phyloP scores from a whole-genome alignment of 2,888 invertebrate genomes.

The Athalia rosae region DNA sequence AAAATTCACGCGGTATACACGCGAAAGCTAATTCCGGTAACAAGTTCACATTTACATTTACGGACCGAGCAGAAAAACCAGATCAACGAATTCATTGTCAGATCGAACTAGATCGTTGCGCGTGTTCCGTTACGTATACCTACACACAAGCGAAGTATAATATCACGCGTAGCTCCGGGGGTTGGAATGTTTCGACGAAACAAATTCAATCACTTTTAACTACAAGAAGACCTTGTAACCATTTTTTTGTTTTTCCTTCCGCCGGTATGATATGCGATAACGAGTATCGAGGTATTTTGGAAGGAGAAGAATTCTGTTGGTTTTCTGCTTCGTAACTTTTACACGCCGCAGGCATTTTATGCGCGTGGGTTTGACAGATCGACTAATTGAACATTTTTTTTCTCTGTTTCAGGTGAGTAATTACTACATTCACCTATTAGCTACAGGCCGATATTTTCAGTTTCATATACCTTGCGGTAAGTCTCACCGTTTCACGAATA shows the following conservation, averaged over 20 bases:
- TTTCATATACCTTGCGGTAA: conserved; percentile 48
- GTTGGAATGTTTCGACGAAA: neutral
- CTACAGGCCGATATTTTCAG: conserved; percentile 9
- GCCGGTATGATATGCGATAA: conserved; percentile 21
- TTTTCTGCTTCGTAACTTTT: neutral
- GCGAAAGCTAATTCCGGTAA: conserved; percentile 24
- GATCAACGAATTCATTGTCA: too few species aligned
- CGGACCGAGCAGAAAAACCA: conserved; percentile 13
- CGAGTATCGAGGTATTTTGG: too few species aligned
- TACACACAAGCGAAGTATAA: too few species aligned
- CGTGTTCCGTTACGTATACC: too few species aligned
- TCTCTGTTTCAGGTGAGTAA: conserved; percentile 66
- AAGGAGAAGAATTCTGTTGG: too few species aligned
- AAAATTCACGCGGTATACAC: neutral
- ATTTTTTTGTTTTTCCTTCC: neutral
- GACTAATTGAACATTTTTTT: conserved; percentile 48
- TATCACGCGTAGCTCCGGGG: neutral
- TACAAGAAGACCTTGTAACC: neutral
- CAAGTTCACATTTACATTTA: too few species aligned
- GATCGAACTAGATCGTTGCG: too few species aligned
- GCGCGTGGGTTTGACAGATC: neutral
- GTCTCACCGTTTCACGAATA: conserved; percentile 43
- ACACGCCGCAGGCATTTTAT: neutral
- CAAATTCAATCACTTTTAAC: conserved; percentile 33
- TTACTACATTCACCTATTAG: conserved; percentile 46